Base-by-base conservation (phyloP, 2,797 vertebrate species). In the Myotis pilosus region DNA sequence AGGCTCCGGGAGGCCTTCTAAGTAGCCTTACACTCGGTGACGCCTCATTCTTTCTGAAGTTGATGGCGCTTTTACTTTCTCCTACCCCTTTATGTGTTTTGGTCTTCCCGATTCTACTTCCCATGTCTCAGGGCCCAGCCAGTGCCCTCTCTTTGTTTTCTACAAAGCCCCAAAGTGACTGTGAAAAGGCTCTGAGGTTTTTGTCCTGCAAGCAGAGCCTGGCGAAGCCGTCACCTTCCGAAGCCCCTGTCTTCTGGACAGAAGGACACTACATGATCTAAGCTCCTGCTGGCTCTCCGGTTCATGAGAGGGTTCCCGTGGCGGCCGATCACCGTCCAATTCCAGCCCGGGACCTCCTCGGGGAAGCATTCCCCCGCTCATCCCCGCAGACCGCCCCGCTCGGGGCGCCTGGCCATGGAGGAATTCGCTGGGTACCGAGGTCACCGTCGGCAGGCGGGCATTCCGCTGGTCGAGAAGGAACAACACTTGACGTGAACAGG, bases 321-420 rank as follows among this genome's bases (percentile, higher is more conserved):
- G 28, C 38, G 12, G 66, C 84, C 1, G 36, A 85, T 38, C 92
- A 81, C 81, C 71, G 92, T 84, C 88, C 38, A 78, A 95, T 71
- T 89, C 91, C 92, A 71, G n/a, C 81, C 68, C 87, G 84, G 82
- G 75, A 19, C 30, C 57, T 74, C 20, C 80, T 36, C 49, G 36
- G 82, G 80, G 93, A 76, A n/a, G 78, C 93, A 79, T 93, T 93
- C 74, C 90, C 94, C 33, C 23, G 12, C 87, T 92, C 87, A 96
- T 91, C 89, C 89, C 51, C 22, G 16, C 12, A 30, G 79, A 36
- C 89, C 47, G 12, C 44, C 38, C 95, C 30, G 92, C 87, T 84
- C 53, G 33, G 41, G 25, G 22, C 68, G 88, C 74, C 91, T 79
- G 38, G 76, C 44, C n/a, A 62, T 23, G 72, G 1, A 80, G 86